phyloP scores from a whole-genome alignment of 2,113 vertebrate genomes.

The Oryzias curvinotus region DNA sequence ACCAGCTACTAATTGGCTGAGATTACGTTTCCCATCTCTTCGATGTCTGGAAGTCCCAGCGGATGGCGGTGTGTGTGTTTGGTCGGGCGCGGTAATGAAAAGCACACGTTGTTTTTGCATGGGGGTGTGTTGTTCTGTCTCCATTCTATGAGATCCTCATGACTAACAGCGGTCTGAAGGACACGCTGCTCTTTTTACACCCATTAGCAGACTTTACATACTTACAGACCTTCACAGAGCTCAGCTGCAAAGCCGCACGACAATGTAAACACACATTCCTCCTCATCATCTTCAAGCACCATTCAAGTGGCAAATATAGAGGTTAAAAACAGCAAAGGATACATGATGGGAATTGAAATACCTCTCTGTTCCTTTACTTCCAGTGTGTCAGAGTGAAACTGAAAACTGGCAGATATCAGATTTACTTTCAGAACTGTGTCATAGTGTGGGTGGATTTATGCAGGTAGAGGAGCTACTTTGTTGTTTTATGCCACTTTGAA shows the following conservation, averaged over 20 bases:
- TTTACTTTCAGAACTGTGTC: conserved; percentile 6
- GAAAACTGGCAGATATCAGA: conserved; percentile 56
- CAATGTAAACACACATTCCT: not conserved
- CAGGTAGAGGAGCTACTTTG: too few relatives aligned
- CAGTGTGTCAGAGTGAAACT: conserved; percentile 46
- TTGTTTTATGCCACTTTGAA: too few relatives aligned
- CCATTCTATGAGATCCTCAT: conserved; percentile 33
- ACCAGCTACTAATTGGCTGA: conserved; percentile 50
- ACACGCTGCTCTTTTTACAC: conserved; percentile 20
- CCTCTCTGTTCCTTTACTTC: not conserved
- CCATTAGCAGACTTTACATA: conserved; percentile 18
- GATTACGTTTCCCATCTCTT: conserved; percentile 54
- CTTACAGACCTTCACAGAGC: conserved; percentile 9
- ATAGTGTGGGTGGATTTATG: too few relatives aligned
- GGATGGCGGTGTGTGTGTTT: conserved; percentile 16
- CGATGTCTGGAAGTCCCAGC: conserved; percentile 28
- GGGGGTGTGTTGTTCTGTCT: conserved; percentile 32
- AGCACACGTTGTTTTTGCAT: conserved; percentile 55
- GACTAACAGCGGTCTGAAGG: conserved; percentile 36
- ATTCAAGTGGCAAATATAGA: too few relatives aligned
- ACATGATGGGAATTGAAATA: not conserved
- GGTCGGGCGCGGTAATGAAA: conserved; percentile 59
- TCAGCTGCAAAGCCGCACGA: not conserved
- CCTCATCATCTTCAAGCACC: not conserved
- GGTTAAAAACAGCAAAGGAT: too few relatives aligned